These are phyloP conservation scores for Pteropus alecto DNA, from an alignment of 2,113 vertebrate species.

Conservation along the genomic window DNA sequence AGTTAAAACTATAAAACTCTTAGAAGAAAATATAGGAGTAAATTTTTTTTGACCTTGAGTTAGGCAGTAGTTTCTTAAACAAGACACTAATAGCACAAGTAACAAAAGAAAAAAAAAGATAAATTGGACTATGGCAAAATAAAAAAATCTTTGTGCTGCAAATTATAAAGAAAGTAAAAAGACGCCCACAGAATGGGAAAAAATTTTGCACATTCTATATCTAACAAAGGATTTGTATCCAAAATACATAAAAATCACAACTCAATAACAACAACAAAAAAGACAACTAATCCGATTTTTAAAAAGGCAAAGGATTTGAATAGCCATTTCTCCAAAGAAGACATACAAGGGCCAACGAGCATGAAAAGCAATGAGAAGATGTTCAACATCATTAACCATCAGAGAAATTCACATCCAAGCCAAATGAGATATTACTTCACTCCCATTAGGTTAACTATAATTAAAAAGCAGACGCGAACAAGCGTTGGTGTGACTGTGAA, in stretches of 20 bases:
- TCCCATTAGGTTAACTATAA: not conserved
- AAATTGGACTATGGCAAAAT: not conserved
- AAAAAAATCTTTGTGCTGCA: not conserved
- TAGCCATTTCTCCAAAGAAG: not conserved
- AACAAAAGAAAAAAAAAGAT: not conserved
- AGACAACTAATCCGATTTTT: not conserved
- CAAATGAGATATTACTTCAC: not conserved
- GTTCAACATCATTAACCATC: not conserved
- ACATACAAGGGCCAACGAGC: not conserved
- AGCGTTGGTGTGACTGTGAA: not conserved
- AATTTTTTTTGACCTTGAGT: not conserved
- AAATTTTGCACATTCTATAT: not conserved
- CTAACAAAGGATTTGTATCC: not conserved
- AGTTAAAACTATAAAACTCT: not conserved
- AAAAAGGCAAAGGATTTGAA: not conserved
- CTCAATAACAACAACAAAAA: not conserved
- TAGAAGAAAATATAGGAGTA: not conserved
- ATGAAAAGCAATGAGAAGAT: not conserved
- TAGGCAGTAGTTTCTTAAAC: not conserved
- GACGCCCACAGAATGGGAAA: not conserved
- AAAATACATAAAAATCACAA: not conserved
- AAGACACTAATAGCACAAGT: not conserved
- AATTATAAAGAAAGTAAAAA: not conserved
- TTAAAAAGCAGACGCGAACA: not conserved
- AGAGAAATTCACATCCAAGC: not conserved